These are phyloP conservation scores for Cromileptes altivelis DNA, from an alignment of 2,113 vertebrate species.

Conservation along the genomic window DNA sequence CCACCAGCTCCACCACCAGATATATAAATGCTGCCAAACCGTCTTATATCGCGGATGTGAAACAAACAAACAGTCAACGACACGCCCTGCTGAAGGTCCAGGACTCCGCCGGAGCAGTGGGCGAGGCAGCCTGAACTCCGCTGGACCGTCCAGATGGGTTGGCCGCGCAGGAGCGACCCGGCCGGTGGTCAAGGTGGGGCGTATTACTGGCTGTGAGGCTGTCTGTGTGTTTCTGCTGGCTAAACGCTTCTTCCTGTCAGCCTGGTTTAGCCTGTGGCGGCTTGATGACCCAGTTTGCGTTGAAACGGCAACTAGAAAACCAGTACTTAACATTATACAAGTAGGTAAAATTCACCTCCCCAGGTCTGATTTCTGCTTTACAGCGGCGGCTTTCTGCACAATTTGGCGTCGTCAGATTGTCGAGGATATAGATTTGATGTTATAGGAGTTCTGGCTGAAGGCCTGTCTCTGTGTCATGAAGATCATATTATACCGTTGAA, in stretches of 20 bases:
- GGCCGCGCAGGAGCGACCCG: slow-evolving; percentile 64
- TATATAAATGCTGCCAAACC: not conserved
- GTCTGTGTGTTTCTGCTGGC: slow-evolving; percentile 49
- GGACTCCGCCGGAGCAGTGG: slow-evolving; percentile 58
- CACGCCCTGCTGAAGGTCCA: slow-evolving; percentile 57
- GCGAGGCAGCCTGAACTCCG: slow-evolving; percentile 66
- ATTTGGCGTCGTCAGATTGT: slow-evolving; percentile 31
- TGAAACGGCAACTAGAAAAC: slow-evolving; percentile 42
- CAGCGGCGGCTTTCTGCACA: not conserved
- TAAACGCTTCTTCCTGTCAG: slow-evolving; percentile 43
- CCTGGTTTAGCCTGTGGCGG: slow-evolving; percentile 56
- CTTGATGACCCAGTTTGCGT: slow-evolving; percentile 75
- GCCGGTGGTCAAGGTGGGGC: slow-evolving; percentile 80
- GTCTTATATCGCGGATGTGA: slow-evolving; percentile 18
- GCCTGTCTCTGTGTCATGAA: slow-evolving; percentile 54
- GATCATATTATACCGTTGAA: slow-evolving; percentile 14
- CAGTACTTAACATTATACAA: slow-evolving; percentile 31
- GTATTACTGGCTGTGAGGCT: slow-evolving; percentile 14
- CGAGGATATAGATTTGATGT: slow-evolving; percentile 23
- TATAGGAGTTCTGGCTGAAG: slow-evolving; percentile 63
- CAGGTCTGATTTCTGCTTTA: not conserved
- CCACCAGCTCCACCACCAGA: not conserved
- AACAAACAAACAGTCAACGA: slow-evolving; percentile 26
- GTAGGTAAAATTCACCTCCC: slow-evolving; percentile 11
- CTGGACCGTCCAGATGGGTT: slow-evolving; percentile 46